Conservation (phyloP, 2,888 invertebrate genomes). For the Cephus rjabovi region DNA sequence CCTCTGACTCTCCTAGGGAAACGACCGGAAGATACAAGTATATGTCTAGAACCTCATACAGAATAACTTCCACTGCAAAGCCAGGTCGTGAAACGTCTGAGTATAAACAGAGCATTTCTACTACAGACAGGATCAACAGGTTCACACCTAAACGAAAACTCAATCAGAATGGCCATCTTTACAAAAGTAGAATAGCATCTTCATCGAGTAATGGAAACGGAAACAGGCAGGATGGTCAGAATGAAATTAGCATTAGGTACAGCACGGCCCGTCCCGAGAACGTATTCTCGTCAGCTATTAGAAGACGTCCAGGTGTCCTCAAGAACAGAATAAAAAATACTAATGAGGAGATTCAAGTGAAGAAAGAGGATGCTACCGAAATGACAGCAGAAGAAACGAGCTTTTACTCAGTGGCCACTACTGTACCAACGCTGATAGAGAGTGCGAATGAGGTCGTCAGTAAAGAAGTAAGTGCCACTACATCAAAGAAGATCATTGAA, state of each 20-base stretch:
- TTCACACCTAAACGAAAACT: constrained; percentile 54
- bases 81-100: constrained; percentile 28
- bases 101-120: constrained; percentile 20
- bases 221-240: constrained; percentile 17
- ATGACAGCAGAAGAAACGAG: constrained; percentile 67
- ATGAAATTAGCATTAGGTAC: constrained; percentile 27
- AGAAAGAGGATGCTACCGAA: constrained; percentile 69
- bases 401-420: constrained; percentile 67
- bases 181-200: constrained; percentile 50
- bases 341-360: constrained; percentile 31
- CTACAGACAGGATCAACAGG: constrained; percentile 47
- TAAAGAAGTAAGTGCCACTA: constrained; percentile 7
- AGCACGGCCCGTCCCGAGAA: constrained; percentile 52
- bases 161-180: constrained; percentile 43
- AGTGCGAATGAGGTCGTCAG: constrained; percentile 9
- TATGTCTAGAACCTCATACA: constrained; percentile 50
- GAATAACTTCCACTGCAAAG: constrained; percentile 45
- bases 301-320: constrained; percentile 46
- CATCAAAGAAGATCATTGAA: not conserved
- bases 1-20: constrained; percentile 33
- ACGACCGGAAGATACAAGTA: constrained; percentile 54
- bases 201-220: constrained; percentile 22
- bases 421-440: constrained; percentile 36
- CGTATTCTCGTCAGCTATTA: constrained; percentile 49
- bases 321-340: constrained; percentile 44